Evolutionary conservation across 2,113 vertebrate species (phyloP), one percentile per base, ranked within the genome.

Genomic region (Charina bottae): DNA sequence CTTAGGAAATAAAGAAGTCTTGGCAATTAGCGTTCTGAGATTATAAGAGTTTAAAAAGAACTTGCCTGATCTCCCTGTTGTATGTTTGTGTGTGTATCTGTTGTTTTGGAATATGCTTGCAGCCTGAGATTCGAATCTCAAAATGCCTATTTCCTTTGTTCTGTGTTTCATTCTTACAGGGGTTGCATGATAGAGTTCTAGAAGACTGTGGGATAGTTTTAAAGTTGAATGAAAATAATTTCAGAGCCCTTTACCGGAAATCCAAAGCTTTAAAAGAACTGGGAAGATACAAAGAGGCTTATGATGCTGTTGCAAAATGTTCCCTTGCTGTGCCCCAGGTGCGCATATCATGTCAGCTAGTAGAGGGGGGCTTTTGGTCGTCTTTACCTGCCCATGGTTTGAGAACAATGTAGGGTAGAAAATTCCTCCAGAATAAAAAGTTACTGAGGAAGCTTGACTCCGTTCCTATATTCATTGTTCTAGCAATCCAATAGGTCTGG

Each of bases 291-390:
- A 97, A 97, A 92, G 99, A 98, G 93, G 99, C 99, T 93, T 99
- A 99, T 17, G 98, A 99, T 59, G 97, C 98, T n/a, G 98, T 99
- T 64, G 99, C 99, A 90, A 98, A 99, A 97, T 99, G 99, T 92
- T 99, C 99, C 89, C 97, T 99, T 92, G 98, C 97, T 60, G 98
- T 99, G 92, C 99, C 99, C 84, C 99, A 99, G 98, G 99, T 99
- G 95, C 94, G 96, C 88, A 54, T n/a, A 92, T 92, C 24, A 5
- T 72, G 10, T 85, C 53, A 17, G 9, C 85, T 3, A 28, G n/a
- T 23, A 0, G 28, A 10, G 23, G 83, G 5, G 9, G 26, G 21
- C 26, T 4, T 54, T 55, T 33, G n/a, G 2, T 59, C 4, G 33
- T 19, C 4, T 28, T 84, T 19, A 6, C 10, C 72, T 72, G 17